phyloP scores from a whole-genome alignment of 1,140 invertebrate genomes.

The Pseudomyrmex pallidus region DNA sequence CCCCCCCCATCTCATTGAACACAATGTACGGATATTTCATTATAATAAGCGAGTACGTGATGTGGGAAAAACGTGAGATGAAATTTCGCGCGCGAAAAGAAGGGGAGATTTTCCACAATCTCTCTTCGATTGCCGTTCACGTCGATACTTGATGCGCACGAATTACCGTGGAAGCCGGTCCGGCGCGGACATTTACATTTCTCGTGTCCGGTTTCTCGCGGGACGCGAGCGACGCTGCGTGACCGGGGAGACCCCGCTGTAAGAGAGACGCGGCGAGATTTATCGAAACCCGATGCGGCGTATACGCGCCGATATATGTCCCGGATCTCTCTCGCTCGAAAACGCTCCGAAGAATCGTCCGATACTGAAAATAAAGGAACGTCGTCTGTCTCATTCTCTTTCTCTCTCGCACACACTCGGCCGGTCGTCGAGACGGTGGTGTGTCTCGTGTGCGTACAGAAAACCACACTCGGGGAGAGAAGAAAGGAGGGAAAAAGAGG shows the following conservation, averaged over 20 bases:
- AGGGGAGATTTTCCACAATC: slow-evolving; percentile 13
- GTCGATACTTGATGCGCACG: slow-evolving; percentile 62
- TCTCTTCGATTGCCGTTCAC: slow-evolving; percentile 11
- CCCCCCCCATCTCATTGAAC: not conserved
- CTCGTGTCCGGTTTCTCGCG: slow-evolving; percentile 61
- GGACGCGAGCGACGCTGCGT: slow-evolving; percentile 64
- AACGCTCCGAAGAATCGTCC: slow-evolving; percentile 70
- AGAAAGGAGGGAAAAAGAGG: not conserved
- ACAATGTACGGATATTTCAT: not conserved
- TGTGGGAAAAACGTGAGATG: not conserved
- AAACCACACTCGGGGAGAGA: slow-evolving; percentile 10
- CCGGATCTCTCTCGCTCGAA: slow-evolving; percentile 53
- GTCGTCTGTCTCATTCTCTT: slow-evolving; percentile 14
- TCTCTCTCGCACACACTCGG: slow-evolving; percentile 4
- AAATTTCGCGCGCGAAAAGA: not conserved
- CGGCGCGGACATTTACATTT: slow-evolving; percentile 60
- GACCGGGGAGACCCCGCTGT: slow-evolving; percentile 59
- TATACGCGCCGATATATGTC: slow-evolving; percentile 69
- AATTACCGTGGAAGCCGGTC: slow-evolving; percentile 56
- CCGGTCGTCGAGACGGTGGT: slow-evolving; percentile 27
- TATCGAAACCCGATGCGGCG: slow-evolving; percentile 72
- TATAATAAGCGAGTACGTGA: not conserved
- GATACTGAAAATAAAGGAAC: slow-evolving; percentile 73
- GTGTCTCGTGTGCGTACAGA: slow-evolving; percentile 24
- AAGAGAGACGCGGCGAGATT: slow-evolving; percentile 69